These are phyloP conservation scores for Polyploca ridens DNA, from an alignment of 2,888 invertebrate species.

Conservation along the genomic window DNA sequence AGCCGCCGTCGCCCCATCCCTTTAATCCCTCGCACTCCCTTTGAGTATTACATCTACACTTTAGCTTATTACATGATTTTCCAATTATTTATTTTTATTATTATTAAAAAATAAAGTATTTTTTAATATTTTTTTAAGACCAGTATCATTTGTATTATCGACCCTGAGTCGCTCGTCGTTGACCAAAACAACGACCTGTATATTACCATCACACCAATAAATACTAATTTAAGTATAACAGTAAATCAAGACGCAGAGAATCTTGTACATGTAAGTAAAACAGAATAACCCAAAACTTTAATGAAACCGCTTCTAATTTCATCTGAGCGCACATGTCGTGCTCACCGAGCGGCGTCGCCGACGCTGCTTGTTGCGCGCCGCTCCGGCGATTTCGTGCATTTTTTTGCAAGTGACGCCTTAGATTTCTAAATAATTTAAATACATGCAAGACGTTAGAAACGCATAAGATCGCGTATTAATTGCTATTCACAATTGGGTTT, in stretches of 20 bases:
- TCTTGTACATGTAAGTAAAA: not conserved
- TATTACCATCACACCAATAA: too few relatives aligned
- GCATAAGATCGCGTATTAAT: conserved; percentile 63
- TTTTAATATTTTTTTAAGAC: too few relatives aligned
- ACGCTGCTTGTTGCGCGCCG: conserved; percentile 52
- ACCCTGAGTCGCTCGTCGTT: too few relatives aligned
- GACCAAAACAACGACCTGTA: too few relatives aligned
- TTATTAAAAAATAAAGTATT: too few relatives aligned
- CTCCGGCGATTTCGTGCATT: conserved; percentile 78
- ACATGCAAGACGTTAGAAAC: conserved; percentile 72
- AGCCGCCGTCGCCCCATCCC: too few relatives aligned
- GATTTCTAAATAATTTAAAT: conserved; percentile 84
- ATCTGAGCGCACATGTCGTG: conserved; percentile 47
- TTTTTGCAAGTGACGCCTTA: conserved; percentile 74
- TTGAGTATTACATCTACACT: too few relatives aligned
- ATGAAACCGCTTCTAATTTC: not conserved
- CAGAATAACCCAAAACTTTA: not conserved
- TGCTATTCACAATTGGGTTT: conserved; percentile 69
- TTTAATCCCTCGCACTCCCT: too few relatives aligned
- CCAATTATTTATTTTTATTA: too few relatives aligned
- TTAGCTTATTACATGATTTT: too few relatives aligned
- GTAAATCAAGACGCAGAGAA: not conserved
- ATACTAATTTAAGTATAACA: not conserved
- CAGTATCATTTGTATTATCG: too few relatives aligned
- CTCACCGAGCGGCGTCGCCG: conserved; percentile 19